These are phyloP conservation scores for Enteromius afrohamiltoni DNA, from an alignment of 2,797 vertebrate species.

Conservation along the genomic window DNA sequence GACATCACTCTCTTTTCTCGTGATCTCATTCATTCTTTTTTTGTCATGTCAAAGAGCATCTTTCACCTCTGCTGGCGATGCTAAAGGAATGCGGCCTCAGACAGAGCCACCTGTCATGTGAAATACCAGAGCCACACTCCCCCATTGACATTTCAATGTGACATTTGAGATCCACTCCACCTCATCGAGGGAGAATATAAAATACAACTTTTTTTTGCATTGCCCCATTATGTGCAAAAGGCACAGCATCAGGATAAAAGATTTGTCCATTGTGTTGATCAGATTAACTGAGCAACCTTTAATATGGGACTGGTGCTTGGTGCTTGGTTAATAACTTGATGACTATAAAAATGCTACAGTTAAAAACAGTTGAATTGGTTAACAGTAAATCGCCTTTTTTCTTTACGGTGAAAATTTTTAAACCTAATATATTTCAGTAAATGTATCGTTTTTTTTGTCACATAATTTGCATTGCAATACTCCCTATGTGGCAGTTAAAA, in stretches of 20 bases:
- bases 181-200: conserved; percentile 32
- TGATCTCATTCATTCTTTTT: not conserved
- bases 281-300: conserved; percentile 30
- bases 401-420: not conserved
- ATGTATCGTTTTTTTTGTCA: not conserved
- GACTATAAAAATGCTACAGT: not conserved
- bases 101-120: conserved; percentile 54
- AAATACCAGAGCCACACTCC: conserved; percentile 56
- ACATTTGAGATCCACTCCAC: conserved; percentile 58
- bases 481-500: not conserved
- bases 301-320: not conserved
- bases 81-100: conserved; percentile 59
- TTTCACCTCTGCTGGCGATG: conserved; percentile 40
- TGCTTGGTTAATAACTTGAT: not conserved
- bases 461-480: not conserved
- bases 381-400: too few relatives aligned
- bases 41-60: conserved; percentile 54
- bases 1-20: conserved; percentile 14
- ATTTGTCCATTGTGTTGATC: conserved; percentile 13
- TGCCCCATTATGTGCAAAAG: conserved; percentile 25
- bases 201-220: conserved; percentile 38
- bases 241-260: conserved; percentile 36
- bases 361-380: not conserved
- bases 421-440: not conserved
- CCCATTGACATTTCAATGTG: conserved; percentile 62